Conservation (phyloP, 2,113 vertebrate species). For the Atractosteus spatula region DNA sequence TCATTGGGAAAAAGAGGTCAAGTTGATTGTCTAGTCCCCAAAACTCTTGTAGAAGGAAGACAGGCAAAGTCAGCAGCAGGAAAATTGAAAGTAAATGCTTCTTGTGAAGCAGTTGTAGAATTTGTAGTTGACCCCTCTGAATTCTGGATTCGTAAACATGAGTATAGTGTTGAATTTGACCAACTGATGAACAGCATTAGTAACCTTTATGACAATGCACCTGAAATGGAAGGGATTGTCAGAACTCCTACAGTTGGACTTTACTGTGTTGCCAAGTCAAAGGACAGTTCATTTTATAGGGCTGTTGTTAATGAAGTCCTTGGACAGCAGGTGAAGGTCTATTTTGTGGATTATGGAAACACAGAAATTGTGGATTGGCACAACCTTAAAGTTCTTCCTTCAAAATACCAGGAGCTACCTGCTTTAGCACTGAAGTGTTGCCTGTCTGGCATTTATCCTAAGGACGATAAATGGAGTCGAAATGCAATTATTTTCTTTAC, state of each 20-base stretch:
- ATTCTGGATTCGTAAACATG: constrained; percentile 80
- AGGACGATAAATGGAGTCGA: constrained; percentile 66
- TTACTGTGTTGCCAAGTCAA: constrained; percentile 75
- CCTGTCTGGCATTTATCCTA: constrained; percentile 67
- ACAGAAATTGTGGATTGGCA: constrained; percentile 56
- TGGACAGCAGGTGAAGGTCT: constrained; percentile 59
- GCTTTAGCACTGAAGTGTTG: constrained; percentile 74
- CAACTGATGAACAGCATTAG: constrained; percentile 66
- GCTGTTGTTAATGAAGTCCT: constrained; percentile 62
- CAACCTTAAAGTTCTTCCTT: constrained; percentile 65
- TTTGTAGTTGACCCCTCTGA: constrained; percentile 69
- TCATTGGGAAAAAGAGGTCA: constrained; percentile 4
- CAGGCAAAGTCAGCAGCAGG: constrained; percentile 25
- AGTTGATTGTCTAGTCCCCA: neutral
- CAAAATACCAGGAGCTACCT: constrained; percentile 68
- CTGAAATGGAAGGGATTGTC: constrained; percentile 44
- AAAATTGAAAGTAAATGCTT: constrained; percentile 53
- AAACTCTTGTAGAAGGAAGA: constrained; percentile 7
- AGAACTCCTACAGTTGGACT: constrained; percentile 61
- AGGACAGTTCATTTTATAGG: constrained; percentile 74
- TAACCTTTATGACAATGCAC: constrained; percentile 64
- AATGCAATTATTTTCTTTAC: constrained; percentile 72
- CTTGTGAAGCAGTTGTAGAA: constrained; percentile 64
- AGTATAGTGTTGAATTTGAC: constrained; percentile 60
- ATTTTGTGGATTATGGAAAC: constrained; percentile 79